These are phyloP conservation scores for Myripristis jacobus DNA, from an alignment of 2,797 vertebrate species.

Conservation along the genomic window DNA sequence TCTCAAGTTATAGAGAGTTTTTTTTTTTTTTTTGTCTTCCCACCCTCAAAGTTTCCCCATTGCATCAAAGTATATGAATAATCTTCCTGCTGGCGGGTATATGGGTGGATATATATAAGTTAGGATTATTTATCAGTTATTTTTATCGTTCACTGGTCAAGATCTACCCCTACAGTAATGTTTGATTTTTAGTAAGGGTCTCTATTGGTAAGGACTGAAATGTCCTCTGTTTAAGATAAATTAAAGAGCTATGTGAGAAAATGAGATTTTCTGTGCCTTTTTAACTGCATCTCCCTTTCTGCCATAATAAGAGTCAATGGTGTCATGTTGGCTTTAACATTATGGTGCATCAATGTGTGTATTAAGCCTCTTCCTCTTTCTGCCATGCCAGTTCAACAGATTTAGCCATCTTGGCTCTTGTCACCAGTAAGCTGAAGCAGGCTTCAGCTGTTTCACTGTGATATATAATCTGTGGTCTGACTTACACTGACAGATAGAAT, in stretches of 20 bases:
- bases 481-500: conserved; percentile 73
- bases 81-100: neutral
- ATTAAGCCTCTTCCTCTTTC: conserved; percentile 5
- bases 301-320: neutral
- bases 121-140: conserved; percentile 43
- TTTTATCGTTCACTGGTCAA: conserved; percentile 40
- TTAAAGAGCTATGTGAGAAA: no score
- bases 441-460: conserved; percentile 64
- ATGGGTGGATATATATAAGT: neutral
- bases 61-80: no score
- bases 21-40: conserved; percentile 24
- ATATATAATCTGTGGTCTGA: conserved; percentile 63
- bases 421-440: conserved; percentile 63
- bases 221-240: no score
- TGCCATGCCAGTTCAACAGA: conserved; percentile 33
- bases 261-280: no score
- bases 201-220: no score
- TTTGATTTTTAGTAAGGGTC: conserved; percentile 6
- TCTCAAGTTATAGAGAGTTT: conserved; percentile 33
- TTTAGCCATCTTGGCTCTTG: conserved; percentile 54
- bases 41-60: conserved; percentile 26
- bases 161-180: conserved; percentile 26
- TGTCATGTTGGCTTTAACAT: no score
- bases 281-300: conserved; percentile 27
- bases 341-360: neutral